phyloP scores from a whole-genome alignment of 2,888 invertebrate species.

The Drosophila tanythrix region DNA sequence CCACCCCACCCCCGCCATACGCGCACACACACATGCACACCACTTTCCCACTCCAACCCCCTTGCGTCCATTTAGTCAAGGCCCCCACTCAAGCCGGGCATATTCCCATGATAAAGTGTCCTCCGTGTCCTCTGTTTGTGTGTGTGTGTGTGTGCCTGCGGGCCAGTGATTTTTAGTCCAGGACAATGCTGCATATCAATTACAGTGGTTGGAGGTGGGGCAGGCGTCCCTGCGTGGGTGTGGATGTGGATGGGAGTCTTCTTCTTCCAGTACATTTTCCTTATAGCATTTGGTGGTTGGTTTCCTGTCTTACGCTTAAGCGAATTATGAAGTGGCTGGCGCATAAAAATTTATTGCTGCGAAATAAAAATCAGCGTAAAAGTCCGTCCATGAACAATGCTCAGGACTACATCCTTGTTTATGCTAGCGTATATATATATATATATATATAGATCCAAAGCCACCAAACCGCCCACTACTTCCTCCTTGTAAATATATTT shows the following conservation, averaged over 20 bases:
- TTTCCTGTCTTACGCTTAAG: constrained; percentile 71
- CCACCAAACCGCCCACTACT: background rate
- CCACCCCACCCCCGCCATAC: background rate
- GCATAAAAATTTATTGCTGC: constrained; percentile 84
- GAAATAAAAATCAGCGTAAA: constrained; percentile 82
- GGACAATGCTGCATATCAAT: constrained; percentile 45
- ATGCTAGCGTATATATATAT: constrained; percentile 25
- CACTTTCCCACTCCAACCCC: background rate
- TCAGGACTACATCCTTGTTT: constrained; percentile 64
- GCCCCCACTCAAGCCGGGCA: constrained; percentile 38
- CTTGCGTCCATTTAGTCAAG: constrained; percentile 1
- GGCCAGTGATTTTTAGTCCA: constrained; percentile 58
- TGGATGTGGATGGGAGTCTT: background rate
- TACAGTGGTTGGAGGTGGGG: constrained; percentile 25
- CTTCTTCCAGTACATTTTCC: background rate
- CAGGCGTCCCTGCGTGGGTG: background rate
- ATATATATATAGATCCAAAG: background rate
- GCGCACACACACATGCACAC: background rate
- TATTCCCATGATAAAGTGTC: constrained; percentile 79
- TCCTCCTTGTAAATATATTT: constrained; percentile 10
- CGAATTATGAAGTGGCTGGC: constrained; percentile 83
- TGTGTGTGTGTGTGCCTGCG: constrained; percentile 30
- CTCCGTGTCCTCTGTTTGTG: background rate
- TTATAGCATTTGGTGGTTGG: constrained; percentile 39
- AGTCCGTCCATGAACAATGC: constrained; percentile 65